These are phyloP conservation scores for Chascanopsetta lugubris DNA, from an alignment of 2,113 vertebrate species.

Conservation along the genomic window DNA sequence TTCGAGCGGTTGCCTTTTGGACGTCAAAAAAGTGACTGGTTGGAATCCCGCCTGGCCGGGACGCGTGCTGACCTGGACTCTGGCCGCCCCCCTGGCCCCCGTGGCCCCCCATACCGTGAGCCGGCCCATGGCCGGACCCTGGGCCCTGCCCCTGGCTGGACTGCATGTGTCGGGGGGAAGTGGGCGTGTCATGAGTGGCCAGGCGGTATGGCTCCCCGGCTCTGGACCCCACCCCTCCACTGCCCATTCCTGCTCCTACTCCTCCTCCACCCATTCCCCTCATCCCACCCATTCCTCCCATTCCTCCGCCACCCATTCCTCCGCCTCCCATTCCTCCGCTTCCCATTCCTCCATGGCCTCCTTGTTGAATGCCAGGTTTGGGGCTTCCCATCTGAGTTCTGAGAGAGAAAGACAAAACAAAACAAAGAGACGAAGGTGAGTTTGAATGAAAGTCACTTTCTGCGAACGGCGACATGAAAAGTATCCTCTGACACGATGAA, in stretches of 20 bases:
- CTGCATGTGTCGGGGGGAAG: conserved; percentile 71
- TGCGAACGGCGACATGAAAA: too few relatives aligned
- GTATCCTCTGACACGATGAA: too few relatives aligned
- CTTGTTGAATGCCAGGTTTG: conserved; percentile 68
- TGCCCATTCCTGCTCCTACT: conserved; percentile 55
- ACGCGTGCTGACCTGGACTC: too few relatives aligned
- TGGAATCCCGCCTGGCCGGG: too few relatives aligned
- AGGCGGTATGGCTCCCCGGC: conserved; percentile 74
- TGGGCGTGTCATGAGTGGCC: conserved; percentile 74
- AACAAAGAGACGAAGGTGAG: too few relatives aligned
- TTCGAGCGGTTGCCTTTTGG: too few relatives aligned
- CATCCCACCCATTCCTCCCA: conserved; percentile 8
- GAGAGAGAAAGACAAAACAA: conserved; percentile 49
- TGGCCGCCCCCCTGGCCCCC: conserved; percentile 67
- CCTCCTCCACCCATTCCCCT: conserved; percentile 41
- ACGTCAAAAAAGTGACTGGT: too few relatives aligned
- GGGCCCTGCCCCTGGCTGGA: conserved; percentile 58
- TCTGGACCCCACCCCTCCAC: conserved; percentile 67
- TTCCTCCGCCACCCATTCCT: conserved; percentile 17
- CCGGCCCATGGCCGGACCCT: conserved; percentile 57
- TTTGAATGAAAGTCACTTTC: too few relatives aligned
- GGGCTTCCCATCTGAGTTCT: conserved; percentile 71
- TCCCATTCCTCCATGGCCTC: conserved; percentile 49
- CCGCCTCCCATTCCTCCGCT: conserved; percentile 37
- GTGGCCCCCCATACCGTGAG: conserved; percentile 55